phyloP scores from a whole-genome alignment of 2,797 vertebrate genomes.

The Helarctos malayanus region DNA sequence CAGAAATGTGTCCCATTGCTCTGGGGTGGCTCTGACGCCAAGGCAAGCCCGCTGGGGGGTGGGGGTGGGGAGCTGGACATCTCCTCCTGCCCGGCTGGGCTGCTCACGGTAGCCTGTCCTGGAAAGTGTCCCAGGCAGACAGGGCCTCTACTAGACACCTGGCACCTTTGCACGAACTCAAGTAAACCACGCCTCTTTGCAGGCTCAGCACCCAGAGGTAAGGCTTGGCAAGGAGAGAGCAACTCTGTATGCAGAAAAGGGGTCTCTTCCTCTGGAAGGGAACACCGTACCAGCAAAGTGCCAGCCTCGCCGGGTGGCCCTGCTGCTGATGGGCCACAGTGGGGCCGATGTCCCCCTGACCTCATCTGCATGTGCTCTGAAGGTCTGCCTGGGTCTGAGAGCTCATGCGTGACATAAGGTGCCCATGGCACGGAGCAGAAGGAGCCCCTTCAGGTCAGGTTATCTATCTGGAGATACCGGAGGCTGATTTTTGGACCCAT shows the following conservation, averaged over 20 bases:
- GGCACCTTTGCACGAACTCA: background rate
- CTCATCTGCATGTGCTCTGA: rapidly evolving
- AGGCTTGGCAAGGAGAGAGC: background rate
- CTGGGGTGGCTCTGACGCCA: background rate
- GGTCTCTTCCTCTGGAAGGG: background rate
- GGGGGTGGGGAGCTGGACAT: background rate
- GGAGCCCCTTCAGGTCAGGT: background rate
- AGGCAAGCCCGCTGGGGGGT: background rate
- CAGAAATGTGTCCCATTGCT: background rate
- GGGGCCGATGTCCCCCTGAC: rapidly evolving
- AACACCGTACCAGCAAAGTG: background rate
- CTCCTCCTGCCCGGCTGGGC: background rate
- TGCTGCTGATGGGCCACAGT: rapidly evolving
- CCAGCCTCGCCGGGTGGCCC: background rate
- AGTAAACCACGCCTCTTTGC: background rate
- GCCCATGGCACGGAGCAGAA: rapidly evolving
- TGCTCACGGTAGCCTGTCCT: background rate
- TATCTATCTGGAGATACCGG: background rate
- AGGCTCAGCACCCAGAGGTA: background rate
- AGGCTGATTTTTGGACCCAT: background rate
- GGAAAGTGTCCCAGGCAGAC: background rate
- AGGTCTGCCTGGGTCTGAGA: background rate
- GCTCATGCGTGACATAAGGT: background rate
- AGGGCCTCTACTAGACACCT: background rate
- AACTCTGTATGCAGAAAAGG: background rate